phyloP scores from a whole-genome alignment of 2,797 vertebrate species.

The Xiphorhynchus erythropygius region DNA sequence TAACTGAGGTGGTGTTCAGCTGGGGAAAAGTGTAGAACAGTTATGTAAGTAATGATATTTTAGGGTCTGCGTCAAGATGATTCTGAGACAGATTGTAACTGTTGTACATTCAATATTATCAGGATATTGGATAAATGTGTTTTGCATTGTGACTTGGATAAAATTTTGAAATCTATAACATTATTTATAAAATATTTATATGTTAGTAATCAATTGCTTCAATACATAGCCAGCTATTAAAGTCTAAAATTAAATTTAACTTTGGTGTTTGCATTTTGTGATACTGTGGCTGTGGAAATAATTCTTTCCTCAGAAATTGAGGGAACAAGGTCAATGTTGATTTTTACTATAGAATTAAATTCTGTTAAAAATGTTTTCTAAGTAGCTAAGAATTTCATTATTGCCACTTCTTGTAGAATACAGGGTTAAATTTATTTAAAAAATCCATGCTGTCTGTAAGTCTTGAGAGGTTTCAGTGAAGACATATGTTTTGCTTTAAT shows the following conservation, averaged over 20 bases:
- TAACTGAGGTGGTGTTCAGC: not conserved
- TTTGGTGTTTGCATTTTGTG: not conserved
- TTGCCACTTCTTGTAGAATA: not conserved
- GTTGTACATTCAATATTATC: not conserved
- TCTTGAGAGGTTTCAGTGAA: conserved; percentile 22
- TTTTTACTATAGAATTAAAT: not conserved
- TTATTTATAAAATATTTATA: not conserved
- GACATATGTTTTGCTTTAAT: conserved; percentile 34
- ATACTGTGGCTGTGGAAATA: not conserved
- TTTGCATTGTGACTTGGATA: not conserved
- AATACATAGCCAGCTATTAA: not conserved
- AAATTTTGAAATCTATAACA: not conserved
- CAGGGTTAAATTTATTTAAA: not conserved
- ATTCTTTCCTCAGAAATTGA: not conserved
- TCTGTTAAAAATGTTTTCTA: not conserved
- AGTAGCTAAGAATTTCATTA: not conserved
- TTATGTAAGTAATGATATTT: not conserved
- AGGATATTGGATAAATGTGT: not conserved
- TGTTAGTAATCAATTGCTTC: not conserved
- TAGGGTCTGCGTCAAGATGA: not conserved
- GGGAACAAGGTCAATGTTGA: not conserved
- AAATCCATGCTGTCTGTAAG: not conserved
- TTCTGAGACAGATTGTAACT: not conserved
- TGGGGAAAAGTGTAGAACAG: fast-evolving
- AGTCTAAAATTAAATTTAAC: not conserved